phyloP scores from a whole-genome alignment of 2,113 vertebrate genomes.

The Labrus mixtus region DNA sequence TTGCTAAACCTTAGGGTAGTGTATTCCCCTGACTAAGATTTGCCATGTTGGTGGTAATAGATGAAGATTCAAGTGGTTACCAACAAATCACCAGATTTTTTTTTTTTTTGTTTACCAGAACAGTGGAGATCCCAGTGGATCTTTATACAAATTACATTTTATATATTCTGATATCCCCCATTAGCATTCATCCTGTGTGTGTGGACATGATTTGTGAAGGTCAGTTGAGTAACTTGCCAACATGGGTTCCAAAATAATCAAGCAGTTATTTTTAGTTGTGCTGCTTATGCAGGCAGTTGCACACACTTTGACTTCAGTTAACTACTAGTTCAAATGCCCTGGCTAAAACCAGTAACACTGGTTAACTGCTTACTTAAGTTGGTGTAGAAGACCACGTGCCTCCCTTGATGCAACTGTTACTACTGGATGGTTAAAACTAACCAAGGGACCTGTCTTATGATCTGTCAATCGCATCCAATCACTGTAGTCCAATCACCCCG shows the following conservation, averaged over 20 bases:
- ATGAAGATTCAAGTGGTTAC: not conserved
- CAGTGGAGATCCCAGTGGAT: not conserved
- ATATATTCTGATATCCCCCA: too few relatives aligned
- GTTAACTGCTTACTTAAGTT: not conserved
- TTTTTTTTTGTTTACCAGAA: not conserved
- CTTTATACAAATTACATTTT: not conserved
- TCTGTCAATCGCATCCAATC: not conserved
- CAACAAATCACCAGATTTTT: not conserved
- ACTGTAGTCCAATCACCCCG: too few relatives aligned
- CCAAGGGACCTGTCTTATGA: not conserved
- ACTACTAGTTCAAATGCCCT: not conserved
- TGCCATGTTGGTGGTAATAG: not conserved
- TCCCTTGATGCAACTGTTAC: not conserved
- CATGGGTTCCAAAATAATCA: not conserved
- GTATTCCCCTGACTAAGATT: not conserved
- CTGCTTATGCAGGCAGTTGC: not conserved
- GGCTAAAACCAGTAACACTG: not conserved
- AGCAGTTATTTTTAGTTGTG: not conserved
- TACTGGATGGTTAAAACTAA: not conserved
- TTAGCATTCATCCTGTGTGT: too few relatives aligned
- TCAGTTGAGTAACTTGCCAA: not conserved
- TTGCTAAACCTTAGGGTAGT: not conserved
- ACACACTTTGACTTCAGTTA: not conserved
- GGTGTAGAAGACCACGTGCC: not conserved
- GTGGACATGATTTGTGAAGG: too few relatives aligned